A percentile compares a stretch with the other conserved stretches of the same genome.
Conservation (phyloP, 1,140 invertebrate species). For the Leguminivora glycinivorella region DNA sequence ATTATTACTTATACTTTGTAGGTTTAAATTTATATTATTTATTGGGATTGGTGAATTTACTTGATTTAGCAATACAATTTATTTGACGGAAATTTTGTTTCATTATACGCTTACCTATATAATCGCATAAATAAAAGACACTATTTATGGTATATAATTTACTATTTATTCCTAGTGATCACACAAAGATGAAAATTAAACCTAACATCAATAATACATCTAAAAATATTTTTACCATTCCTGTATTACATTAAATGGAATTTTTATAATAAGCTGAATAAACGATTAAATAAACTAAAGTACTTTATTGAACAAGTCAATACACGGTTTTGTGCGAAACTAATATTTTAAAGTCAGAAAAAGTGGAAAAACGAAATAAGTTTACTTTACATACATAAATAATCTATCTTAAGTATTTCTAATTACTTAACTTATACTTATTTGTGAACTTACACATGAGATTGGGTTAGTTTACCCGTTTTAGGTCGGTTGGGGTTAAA, state of each 20-base stretch:
- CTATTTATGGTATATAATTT: constrained; percentile 29
- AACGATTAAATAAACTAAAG: constrained; percentile 7
- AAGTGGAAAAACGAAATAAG: not conserved
- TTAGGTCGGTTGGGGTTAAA: constrained; percentile 8
- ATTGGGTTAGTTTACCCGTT: constrained; percentile 25
- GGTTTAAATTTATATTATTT: constrained; percentile 15
- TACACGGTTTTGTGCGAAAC: constrained; percentile 13
- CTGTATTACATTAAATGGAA: constrained; percentile 33
- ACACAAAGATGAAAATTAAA: constrained; percentile 50
- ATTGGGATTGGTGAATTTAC: constrained; percentile 8
- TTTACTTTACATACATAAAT: not conserved
- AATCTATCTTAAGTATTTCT: constrained; percentile 16
- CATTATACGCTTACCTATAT: constrained; percentile 26
- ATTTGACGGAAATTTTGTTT: constrained; percentile 19
- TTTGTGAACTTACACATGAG: constrained; percentile 18
- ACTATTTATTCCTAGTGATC: constrained; percentile 50
- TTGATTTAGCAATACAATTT: constrained; percentile 23
- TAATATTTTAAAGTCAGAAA: not conserved
- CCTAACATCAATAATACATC: constrained; percentile 41
- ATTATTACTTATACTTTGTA: constrained; percentile 7
- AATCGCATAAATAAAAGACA: constrained; percentile 33
- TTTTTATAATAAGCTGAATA: constrained; percentile 4
- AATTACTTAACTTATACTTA: constrained; percentile 18
- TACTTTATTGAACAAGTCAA: constrained; percentile 11
- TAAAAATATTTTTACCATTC: constrained; percentile 34